These are phyloP conservation scores for Carlito syrichta DNA, from an alignment of 2,113 vertebrate species.

Conservation along the genomic window DNA sequence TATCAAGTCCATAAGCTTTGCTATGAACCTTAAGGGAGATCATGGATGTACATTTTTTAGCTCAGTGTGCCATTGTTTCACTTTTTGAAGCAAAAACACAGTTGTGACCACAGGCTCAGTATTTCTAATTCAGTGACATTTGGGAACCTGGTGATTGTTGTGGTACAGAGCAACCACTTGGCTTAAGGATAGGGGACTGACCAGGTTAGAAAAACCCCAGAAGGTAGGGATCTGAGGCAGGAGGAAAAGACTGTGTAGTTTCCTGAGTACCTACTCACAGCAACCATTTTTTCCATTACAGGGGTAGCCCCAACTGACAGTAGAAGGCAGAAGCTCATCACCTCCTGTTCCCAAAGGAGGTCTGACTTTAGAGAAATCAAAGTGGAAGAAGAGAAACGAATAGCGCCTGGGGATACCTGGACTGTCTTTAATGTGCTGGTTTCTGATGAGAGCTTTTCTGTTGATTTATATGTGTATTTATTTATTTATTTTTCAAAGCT, in stretches of 20 bases:
- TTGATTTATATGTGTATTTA: constrained; percentile 47
- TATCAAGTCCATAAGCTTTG: not conserved
- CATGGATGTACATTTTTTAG: not conserved
- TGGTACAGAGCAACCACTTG: not conserved
- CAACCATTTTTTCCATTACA: not conserved
- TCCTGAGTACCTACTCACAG: not conserved
- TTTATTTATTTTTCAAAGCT: constrained; percentile 49
- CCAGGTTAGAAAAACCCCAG: not conserved
- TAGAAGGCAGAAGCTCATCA: too few relatives aligned
- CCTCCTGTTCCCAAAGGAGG: not conserved
- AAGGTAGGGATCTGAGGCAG: not conserved
- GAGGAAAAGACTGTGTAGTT: not conserved
- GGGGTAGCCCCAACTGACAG: not conserved
- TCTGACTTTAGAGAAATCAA: not conserved
- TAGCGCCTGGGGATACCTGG: not conserved
- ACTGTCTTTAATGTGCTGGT: not conserved
- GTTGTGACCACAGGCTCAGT: too few relatives aligned
- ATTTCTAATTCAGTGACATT: not conserved
- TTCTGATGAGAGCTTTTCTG: not conserved
- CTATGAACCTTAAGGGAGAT: not conserved
- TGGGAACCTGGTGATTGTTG: not conserved
- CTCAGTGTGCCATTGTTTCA: too few relatives aligned
- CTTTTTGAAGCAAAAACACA: not conserved
- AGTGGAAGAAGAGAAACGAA: not conserved
- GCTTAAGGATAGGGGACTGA: not conserved